Evolutionary conservation across 2,113 vertebrate species (phyloP).

Genomic region (Steatornis caripensis): DNA sequence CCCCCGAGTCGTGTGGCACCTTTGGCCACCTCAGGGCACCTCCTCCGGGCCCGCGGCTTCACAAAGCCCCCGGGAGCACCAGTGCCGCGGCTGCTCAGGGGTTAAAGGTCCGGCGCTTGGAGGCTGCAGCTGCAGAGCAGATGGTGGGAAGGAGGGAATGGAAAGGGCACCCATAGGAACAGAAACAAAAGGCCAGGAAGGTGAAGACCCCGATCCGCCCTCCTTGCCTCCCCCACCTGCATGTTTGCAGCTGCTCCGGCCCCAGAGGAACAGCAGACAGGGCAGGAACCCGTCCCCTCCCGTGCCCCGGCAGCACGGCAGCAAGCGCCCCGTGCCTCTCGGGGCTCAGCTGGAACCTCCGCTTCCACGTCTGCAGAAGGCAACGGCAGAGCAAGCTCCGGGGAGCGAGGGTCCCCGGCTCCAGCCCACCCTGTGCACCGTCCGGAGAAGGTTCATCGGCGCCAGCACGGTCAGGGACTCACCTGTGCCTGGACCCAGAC

Average conservation of each 20-base stretch:
- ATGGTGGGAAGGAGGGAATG: not conserved
- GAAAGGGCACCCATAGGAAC: not conserved
- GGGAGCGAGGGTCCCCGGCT: not conserved
- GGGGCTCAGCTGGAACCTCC: not conserved
- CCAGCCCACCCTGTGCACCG: not conserved
- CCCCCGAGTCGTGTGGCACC: not conserved
- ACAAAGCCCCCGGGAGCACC: not conserved
- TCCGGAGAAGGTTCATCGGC: not conserved
- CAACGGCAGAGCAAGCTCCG: not conserved
- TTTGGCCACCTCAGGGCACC: not conserved
- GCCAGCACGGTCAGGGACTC: fast-evolving
- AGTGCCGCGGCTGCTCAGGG: not conserved
- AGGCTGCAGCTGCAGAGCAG: slow-evolving; percentile 34
- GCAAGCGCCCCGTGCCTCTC: not conserved
- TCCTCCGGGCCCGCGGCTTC: not conserved
- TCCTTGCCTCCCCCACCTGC: not conserved
- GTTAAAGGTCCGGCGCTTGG: not conserved
- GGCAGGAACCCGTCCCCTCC: not conserved
- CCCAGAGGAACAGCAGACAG: not conserved
- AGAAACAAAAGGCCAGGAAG: slow-evolving; percentile 41
- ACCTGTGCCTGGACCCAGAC: fast-evolving
- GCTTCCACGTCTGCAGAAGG: not conserved
- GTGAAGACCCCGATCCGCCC: not conserved
- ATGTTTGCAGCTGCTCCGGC: not conserved
- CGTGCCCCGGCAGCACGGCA: fast-evolving